Percentiles rank a stretch among this genome's conserved stretches.
These are phyloP conservation scores for Harpalus rubripes DNA, from an alignment of 2,888 invertebrate species.

Conservation along the genomic window DNA sequence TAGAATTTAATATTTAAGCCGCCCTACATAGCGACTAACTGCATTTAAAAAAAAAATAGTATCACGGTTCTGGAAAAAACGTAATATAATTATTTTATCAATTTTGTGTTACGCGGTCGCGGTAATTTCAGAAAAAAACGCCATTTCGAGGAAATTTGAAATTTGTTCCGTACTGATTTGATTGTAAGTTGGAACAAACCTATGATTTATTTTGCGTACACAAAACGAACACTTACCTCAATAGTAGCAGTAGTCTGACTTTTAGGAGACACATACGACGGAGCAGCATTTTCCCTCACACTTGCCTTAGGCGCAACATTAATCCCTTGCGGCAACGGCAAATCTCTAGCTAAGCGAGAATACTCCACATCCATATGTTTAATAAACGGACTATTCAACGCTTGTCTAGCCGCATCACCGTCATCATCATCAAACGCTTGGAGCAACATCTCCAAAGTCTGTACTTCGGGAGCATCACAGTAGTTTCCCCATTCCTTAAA, in stretches of 20 bases:
- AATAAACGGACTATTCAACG: constrained; percentile 90
- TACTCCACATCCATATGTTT: constrained; percentile 96
- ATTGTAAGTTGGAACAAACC: no score
- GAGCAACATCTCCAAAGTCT: constrained; percentile 88
- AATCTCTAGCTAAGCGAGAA: constrained; percentile 85
- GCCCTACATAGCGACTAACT: no score
- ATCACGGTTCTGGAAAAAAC: no score
- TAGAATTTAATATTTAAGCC: no score
- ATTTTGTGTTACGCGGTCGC: no score
- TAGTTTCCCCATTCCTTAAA: constrained; percentile 94
- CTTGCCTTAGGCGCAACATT: constrained; percentile 80
- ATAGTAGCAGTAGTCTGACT: constrained; percentile 76
- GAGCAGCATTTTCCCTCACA: constrained; percentile 85
- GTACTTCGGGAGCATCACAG: constrained; percentile 90
- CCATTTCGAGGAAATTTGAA: no score
- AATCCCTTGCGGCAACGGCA: constrained; percentile 83
- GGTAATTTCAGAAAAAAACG: no score
- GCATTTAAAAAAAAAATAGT: no score
- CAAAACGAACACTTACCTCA: constrained; percentile 73
- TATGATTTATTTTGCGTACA: no score
- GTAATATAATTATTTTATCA: no score
- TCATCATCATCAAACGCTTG: constrained; percentile 93
- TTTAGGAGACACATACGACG: constrained; percentile 82
- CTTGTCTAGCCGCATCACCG: constrained; percentile 86
- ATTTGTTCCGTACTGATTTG: no score